Conservation (phyloP, 2,797 vertebrate species). For the Oceanodroma leucorhoa region DNA sequence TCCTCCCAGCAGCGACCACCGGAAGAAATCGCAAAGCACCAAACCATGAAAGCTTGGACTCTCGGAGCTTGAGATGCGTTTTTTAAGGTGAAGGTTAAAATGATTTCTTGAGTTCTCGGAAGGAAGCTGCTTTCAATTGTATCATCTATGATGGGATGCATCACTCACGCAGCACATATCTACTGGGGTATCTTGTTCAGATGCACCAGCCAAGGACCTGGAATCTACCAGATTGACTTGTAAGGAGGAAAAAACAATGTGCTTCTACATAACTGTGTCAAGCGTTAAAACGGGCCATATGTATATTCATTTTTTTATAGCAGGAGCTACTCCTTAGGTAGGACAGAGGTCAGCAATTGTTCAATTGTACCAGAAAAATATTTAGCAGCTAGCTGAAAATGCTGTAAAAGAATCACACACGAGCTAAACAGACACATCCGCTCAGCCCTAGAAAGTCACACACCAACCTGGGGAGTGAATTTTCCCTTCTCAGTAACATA, state of each 20-base stretch:
- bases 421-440: not conserved
- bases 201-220: not conserved
- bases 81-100: not conserved
- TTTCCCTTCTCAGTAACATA: not conserved
- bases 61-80: fast-evolving
- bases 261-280: not conserved
- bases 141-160: not conserved
- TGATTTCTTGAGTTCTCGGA: not conserved
- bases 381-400: not conserved
- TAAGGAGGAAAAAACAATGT: not conserved
- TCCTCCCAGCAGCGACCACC: fast-evolving
- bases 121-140: not conserved
- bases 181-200: not conserved
- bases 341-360: not conserved
- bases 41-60: not conserved
- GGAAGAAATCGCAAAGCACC: not conserved
- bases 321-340: not conserved
- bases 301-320: not conserved
- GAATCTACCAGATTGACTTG: not conserved
- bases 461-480: not conserved
- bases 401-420: not conserved
- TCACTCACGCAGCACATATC: fast-evolving
- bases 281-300: not conserved
- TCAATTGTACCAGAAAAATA: not conserved
- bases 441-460: not conserved